Conservation (phyloP, 2,113 vertebrate genomes). For the Numenius arquata region DNA sequence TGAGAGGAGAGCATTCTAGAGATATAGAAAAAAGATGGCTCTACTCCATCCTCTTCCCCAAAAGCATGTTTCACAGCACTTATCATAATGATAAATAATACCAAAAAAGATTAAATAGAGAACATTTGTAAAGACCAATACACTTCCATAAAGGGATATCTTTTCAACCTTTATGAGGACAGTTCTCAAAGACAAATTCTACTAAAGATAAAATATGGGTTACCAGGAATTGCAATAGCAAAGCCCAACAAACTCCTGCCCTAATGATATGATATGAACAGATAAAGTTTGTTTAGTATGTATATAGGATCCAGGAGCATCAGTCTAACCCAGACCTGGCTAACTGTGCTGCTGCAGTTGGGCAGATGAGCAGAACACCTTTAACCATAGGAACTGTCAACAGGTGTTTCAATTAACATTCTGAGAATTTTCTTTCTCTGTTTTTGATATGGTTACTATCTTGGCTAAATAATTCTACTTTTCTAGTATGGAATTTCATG, state of each 20-base stretch:
- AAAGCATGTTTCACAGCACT: not conserved
- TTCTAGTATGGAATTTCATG: not conserved
- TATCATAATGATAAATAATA: not conserved
- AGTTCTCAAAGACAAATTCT: not conserved
- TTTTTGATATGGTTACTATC: not conserved
- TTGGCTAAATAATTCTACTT: not conserved
- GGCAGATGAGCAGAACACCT: not conserved
- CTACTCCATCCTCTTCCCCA: not conserved
- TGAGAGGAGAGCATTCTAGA: not conserved
- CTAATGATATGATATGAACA: too few species aligned
- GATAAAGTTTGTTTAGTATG: not conserved
- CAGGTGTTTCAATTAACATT: not conserved
- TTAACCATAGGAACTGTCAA: not conserved
- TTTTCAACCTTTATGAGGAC: not conserved
- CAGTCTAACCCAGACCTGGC: not conserved
- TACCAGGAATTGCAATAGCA: not conserved
- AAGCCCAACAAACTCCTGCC: not conserved
- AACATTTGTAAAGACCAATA: not conserved
- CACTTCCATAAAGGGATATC: not conserved
- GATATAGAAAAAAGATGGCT: not conserved
- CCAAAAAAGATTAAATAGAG: not conserved
- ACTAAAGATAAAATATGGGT: not conserved
- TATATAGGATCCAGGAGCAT: not conserved
- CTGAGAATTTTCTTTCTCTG: not conserved
- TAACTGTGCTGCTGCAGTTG: not conserved